Evolutionary conservation across 2,113 vertebrate genomes (phyloP), one percentile per base, ranked within the genome.

Genomic region (Theropithecus gelada): DNA sequence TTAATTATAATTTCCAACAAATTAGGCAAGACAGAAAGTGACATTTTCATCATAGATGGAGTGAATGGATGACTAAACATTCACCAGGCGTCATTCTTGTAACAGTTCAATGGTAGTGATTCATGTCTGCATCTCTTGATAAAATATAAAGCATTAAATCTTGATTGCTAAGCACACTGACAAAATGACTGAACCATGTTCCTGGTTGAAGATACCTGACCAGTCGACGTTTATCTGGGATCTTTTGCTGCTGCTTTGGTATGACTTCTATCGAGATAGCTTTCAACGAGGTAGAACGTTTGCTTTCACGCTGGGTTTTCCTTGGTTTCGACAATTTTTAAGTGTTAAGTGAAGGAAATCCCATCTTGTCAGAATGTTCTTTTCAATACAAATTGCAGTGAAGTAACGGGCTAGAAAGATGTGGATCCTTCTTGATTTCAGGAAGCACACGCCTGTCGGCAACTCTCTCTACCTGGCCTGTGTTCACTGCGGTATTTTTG

Each of bases 271-370:
- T 35, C 0, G 8, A 38, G 59, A 64, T 16, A 30, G 43, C 23
- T 66, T 23, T 59, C 17, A 20, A 4, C 13, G 18, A 40, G 27
- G 40, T 20, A 25, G 45, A 86, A 32, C 1, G 4, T 40, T 73
- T 40, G 78, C n/a, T 25, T 61, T 95, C 66, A 8, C 70, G 64
- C 38, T 92, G 95, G 87, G 50, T 83, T 97, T 97, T 94, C 90
- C 87, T 88, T 3, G 0, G 3, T 3, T 7, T 59, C 6, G 3
- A 27, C 43, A 23, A 12, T 72, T 66, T 91, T n/a, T 45, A 20
- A 83, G 79, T 7, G 23, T 78, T 5, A 48, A n/a, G 40, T 1
- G 48, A 43, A 68, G 82, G 61, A 87, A 96, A 97, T 59, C 30
- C 61, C 5, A 2, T 30, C 20, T 52, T 64, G 48, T 87, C 92